Conservation (phyloP, 2,797 vertebrate species). For the Pipistrellus kuhlii region DNA sequence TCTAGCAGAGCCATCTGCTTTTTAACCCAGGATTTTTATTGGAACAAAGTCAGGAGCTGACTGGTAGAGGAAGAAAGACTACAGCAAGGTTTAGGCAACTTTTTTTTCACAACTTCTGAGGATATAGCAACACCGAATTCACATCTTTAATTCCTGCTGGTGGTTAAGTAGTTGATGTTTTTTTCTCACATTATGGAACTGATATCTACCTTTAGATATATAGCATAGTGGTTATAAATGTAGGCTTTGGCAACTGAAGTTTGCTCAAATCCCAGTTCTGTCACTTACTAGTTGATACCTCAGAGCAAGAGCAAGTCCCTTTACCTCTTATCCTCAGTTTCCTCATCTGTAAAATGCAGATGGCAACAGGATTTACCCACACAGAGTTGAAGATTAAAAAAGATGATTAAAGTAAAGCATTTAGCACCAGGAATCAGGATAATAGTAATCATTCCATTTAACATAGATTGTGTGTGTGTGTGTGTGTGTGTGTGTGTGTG, state of each 20-base stretch:
- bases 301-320: not conserved
- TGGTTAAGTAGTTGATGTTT: not conserved
- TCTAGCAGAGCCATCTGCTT: not conserved
- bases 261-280: not conserved
- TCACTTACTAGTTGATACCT: not conserved
- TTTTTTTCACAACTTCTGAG: not conserved
- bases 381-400: not conserved
- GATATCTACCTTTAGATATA: fast-evolving
- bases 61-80: not conserved
- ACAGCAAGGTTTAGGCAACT: not conserved
- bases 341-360: not conserved
- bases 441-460: not conserved
- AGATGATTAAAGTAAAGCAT: not conserved
- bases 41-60: not conserved
- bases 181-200: not conserved
- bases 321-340: not conserved
- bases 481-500: not conserved
- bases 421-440: not conserved
- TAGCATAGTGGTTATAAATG: not conserved
- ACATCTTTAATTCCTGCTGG: not conserved
- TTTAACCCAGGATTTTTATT: not conserved
- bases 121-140: not conserved
- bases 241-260: not conserved
- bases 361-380: not conserved
- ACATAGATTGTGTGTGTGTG: too few relatives aligned